Evolutionary conservation across 2,797 vertebrate genomes (phyloP).

Genomic region (Diceros bicornis): DNA sequence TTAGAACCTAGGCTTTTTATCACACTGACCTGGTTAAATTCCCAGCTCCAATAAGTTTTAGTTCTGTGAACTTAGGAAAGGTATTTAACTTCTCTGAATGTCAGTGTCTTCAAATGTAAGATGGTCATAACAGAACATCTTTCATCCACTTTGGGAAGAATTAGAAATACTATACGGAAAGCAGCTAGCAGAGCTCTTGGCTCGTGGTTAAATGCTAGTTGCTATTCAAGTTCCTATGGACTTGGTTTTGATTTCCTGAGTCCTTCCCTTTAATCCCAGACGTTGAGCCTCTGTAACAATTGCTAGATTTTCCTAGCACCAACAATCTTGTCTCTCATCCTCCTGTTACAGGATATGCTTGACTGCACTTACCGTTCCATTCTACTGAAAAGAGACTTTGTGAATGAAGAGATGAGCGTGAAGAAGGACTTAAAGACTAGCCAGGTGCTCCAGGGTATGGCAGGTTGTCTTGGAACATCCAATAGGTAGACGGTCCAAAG

Average conservation of each 20-base stretch:
- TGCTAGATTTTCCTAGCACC: not conserved
- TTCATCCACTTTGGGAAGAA: slow-evolving; percentile 34
- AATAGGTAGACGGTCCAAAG: not conserved
- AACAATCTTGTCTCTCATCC: not conserved
- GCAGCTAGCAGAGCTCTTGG: not conserved
- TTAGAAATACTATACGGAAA: not conserved
- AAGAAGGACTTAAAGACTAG: not conserved
- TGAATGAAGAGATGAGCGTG: not conserved
- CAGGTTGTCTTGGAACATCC: not conserved
- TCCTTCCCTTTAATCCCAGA: not conserved
- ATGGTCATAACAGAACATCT: not conserved
- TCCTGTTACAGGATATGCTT: not conserved
- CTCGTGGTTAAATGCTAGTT: not conserved
- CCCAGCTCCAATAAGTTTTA: not conserved
- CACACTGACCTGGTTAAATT: not conserved
- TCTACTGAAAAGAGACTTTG: not conserved
- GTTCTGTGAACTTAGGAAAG: not conserved
- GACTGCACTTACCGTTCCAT: not conserved
- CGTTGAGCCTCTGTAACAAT: slow-evolving; percentile 5
- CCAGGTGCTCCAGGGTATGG: not conserved
- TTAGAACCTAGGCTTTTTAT: not conserved
- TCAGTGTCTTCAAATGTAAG: not conserved
- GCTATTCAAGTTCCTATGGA: not conserved
- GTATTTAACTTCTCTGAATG: slow-evolving; percentile 3
- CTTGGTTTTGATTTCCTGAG: not conserved